These are phyloP conservation scores for Platysternon megacephalum DNA, from an alignment of 2,113 vertebrate species.

Conservation along the genomic window DNA sequence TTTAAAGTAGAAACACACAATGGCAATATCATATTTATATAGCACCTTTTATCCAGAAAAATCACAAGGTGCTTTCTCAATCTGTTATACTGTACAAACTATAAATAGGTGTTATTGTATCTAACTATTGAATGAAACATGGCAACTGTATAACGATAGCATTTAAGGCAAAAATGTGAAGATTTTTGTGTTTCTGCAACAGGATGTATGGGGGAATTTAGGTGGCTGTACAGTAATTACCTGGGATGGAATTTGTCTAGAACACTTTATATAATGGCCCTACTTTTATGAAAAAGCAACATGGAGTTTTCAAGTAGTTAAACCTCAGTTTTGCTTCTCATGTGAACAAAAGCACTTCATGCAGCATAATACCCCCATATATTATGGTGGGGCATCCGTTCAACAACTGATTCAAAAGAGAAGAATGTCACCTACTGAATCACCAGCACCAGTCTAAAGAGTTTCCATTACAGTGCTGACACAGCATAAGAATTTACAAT, in stretches of 20 bases:
- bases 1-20: neutral
- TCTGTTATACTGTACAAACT: neutral
- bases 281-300: neutral
- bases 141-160: neutral
- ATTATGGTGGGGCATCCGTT: neutral
- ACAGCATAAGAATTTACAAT: neutral
- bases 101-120: neutral
- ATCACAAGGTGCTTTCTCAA: neutral
- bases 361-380: neutral
- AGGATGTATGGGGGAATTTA: neutral
- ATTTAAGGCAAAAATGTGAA: neutral
- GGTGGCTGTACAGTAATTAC: neutral
- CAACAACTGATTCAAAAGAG: neutral
- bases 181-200: neutral
- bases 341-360: neutral
- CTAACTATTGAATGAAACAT: neutral
- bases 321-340: neutral
- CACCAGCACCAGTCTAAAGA: neutral
- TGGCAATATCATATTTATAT: neutral
- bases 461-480: neutral
- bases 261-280: neutral
- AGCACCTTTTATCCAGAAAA: neutral
- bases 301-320: neutral
- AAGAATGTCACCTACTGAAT: neutral
- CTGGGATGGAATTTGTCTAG: neutral